Evolutionary conservation across 2,113 vertebrate genomes (phyloP), one percentile per base, ranked within the genome.

Genomic region (Nerophis lumbriciformis): DNA sequence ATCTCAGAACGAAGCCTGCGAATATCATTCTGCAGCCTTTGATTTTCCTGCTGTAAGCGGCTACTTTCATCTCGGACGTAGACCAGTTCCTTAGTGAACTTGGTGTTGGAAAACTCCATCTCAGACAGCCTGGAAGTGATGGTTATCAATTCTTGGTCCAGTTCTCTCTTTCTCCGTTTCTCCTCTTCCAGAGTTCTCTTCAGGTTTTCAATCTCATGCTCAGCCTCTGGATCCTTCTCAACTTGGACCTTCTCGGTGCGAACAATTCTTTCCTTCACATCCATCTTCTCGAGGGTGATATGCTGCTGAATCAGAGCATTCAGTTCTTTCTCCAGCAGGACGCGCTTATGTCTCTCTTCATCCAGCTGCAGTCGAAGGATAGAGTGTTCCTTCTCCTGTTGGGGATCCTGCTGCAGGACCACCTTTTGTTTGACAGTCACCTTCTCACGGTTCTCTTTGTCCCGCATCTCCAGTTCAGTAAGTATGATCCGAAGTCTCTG

Each of bases 401-500:
- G 93, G 10, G 97, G 97, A 77, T 99, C 97, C 80, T 95, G 94
- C 85, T 98, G 94, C 49, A 98, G 87, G 28, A 98, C 94, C 8
- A 99, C 95, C 83, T 96, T 98, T 78, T 99, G 95, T 76, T 93
- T 95, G 65, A 93, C 92, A 0, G 94, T 97, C 42, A 99, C 96
- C 72, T 94, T 94, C 75, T 98, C 95, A 1, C 89, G 88, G 4
- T 92, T 94, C 73, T 95, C 93, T 52, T 90, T 92, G 77, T 94
- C 93, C 1, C 87, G 85, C 54, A 90, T 65, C 76, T 99, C 95
- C 48, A 99, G 80, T 51, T 93, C 93, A 0, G 69, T 90, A 62
- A 99, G 84, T 49, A 85, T 89, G 19, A 94, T 86, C 68, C 86
- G 90, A 73, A 98, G 88, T 53, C 90, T 90, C 81, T 98, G 94